Evolutionary conservation across 1,140 invertebrate genomes (phyloP).

Genomic region (Drosophila mauritiana): DNA sequence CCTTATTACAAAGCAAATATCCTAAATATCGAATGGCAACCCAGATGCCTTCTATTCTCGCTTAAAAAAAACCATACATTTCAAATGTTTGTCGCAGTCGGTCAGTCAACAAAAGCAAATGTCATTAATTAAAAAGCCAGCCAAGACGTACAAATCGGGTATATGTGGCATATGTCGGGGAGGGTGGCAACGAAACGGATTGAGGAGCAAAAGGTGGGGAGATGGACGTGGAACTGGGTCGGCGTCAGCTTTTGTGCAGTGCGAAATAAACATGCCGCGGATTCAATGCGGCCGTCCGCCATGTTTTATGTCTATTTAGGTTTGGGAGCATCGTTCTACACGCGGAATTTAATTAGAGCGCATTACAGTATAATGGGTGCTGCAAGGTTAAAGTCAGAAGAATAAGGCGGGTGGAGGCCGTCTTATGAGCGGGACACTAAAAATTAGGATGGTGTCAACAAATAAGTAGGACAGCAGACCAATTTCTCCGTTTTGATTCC

Average conservation of each 20-base stretch:
- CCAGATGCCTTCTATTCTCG: neutral
- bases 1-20: no score
- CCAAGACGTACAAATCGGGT: slow-evolving; percentile 23
- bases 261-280: slow-evolving; percentile 46
- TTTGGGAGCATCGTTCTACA: slow-evolving; percentile 51
- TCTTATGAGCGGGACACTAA: slow-evolving; percentile 17
- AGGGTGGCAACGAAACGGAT: neutral
- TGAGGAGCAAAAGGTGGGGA: slow-evolving; percentile 19
- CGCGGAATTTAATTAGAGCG: slow-evolving; percentile 76
- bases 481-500: no score
- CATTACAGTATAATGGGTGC: slow-evolving; percentile 30
- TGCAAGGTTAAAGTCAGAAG: slow-evolving; percentile 77
- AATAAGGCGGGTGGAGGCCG: neutral
- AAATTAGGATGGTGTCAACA: neutral
- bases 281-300: slow-evolving; percentile 24
- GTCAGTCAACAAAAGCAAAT: slow-evolving; percentile 59
- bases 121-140: slow-evolving; percentile 68
- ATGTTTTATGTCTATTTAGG: slow-evolving; percentile 23
- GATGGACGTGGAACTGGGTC: slow-evolving; percentile 38
- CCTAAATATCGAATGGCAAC: neutral
- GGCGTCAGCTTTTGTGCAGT: slow-evolving; percentile 43
- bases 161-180: neutral
- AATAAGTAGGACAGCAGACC: no score
- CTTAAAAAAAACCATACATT: slow-evolving; percentile 5
- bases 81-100: slow-evolving; percentile 19